Conservation (phyloP, 2,797 vertebrate species). For the Mionectes olivaceus region DNA sequence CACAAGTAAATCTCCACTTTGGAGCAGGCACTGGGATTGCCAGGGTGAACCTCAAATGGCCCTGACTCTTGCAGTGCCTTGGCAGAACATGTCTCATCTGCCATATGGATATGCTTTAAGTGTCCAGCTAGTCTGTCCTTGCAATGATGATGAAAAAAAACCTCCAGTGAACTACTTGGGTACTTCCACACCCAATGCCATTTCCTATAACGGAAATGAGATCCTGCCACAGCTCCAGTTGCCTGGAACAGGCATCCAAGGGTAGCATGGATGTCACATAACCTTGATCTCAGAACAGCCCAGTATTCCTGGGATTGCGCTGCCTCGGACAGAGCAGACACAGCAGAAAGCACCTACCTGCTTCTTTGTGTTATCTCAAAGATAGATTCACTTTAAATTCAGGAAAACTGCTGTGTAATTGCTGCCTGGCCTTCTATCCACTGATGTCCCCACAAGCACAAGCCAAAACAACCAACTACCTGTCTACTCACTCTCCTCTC, state of each 20-base stretch:
- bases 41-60: not conserved
- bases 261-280: fast-evolving
- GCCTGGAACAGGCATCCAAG: not conserved
- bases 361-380: not conserved
- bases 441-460: fast-evolving
- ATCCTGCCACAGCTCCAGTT: not conserved
- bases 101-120: not conserved
- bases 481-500: not conserved
- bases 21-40: not conserved
- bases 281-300: not conserved
- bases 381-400: not conserved
- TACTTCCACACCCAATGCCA: not conserved
- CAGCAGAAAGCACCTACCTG: not conserved
- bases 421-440: not conserved
- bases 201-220: not conserved
- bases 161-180: not conserved
- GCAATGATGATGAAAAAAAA: not conserved
- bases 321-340: not conserved
- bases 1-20: not conserved
- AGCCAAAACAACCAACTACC: not conserved
- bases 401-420: not conserved
- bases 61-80: not conserved
- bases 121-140: not conserved
- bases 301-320: fast-evolving
- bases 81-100: not conserved